phyloP scores from a whole-genome alignment of 2,888 invertebrate species.

The Drosophila percnosoma region DNA sequence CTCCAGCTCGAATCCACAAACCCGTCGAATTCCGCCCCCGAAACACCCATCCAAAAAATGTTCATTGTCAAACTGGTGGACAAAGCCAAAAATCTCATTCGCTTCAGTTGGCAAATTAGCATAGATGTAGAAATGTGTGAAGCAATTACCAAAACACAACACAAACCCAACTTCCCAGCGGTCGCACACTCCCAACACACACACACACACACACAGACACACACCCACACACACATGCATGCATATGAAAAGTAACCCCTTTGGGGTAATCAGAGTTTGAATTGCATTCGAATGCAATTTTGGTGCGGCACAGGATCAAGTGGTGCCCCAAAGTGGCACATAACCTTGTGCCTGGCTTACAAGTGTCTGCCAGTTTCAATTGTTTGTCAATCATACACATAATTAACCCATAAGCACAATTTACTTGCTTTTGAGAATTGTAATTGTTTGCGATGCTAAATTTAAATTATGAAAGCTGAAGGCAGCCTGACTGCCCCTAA shows the following conservation, averaged over 20 bases:
- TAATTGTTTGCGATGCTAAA: conserved; percentile 8
- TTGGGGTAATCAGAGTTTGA: conserved; percentile 30
- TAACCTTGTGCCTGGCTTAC: conserved; percentile 15
- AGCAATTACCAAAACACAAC: conserved; percentile 60
- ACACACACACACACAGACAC: conserved; percentile 5
- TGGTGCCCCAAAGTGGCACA: conserved; percentile 19
- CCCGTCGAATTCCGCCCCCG: background rate
- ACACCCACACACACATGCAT: background rate
- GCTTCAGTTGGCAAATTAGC: conserved; percentile 60
- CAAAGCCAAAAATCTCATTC: conserved; percentile 59
- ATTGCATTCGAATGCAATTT: conserved; percentile 45
- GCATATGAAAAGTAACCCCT: conserved; percentile 24
- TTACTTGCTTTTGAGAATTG: background rate
- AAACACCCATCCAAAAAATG: conserved; percentile 1
- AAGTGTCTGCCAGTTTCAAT: conserved; percentile 49
- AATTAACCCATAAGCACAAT: conserved; percentile 27
- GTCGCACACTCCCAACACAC: background rate
- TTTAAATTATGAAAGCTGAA: background rate
- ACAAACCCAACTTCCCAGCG: conserved; percentile 13
- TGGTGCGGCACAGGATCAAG: conserved; percentile 4
- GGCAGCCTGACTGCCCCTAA: conserved; percentile 9
- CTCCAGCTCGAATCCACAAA: background rate
- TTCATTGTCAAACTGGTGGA: conserved; percentile 34
- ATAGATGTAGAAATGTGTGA: conserved; percentile 64
- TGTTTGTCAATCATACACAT: conserved; percentile 57